Evolutionary conservation across 2,797 vertebrate genomes (phyloP).

Genomic region (Odontamblyopus rebecca): DNA sequence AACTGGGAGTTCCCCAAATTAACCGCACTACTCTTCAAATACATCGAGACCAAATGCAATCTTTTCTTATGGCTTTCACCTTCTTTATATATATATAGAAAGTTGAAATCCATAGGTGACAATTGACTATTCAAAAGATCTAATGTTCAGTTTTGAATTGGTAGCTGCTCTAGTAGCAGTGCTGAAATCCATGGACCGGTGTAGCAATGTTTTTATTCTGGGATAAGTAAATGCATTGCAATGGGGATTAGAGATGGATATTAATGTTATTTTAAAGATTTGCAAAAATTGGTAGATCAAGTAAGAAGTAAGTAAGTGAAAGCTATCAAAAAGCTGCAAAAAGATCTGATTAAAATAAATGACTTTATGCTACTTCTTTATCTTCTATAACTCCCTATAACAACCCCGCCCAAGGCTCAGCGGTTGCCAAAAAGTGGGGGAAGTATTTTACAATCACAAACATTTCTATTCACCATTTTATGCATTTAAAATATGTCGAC

Average conservation of each 20-base stretch:
- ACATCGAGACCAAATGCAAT: background rate
- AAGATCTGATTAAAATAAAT: background rate
- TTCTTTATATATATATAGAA: background rate
- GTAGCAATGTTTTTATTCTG: background rate
- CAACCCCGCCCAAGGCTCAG: no score
- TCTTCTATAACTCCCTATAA: no score
- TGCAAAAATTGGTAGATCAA: no score
- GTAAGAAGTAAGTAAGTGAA: no score
- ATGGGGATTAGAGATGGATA: background rate
- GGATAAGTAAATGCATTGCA: background rate
- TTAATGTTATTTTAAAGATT: no score
- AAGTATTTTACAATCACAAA: no score
- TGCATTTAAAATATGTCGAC: no score
- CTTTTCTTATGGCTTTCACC: background rate
- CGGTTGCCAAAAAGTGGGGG: no score
- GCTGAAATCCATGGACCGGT: background rate
- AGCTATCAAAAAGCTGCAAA: background rate
- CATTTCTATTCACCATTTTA: no score
- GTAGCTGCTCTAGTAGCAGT: background rate
- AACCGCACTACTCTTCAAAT: background rate
- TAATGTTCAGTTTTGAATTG: background rate
- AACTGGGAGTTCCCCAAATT: conserved; percentile 19
- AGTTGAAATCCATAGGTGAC: background rate
- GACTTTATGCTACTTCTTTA: background rate
- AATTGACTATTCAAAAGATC: background rate